Base-by-base conservation (phyloP, 2,113 vertebrate genomes). In the Porphyrio hochstetteri region DNA sequence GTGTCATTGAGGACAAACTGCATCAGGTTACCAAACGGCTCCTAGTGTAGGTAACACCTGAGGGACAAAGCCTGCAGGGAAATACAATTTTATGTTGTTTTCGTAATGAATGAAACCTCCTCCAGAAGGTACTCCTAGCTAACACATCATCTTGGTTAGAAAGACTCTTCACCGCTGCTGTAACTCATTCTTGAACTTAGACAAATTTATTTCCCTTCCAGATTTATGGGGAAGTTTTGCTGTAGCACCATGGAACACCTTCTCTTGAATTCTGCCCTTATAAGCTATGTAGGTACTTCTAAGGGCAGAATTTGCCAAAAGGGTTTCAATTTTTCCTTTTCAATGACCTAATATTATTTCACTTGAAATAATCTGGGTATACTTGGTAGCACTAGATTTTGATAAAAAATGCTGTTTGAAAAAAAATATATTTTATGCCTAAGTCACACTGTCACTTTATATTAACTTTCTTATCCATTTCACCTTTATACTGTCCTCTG, bases 401-500 rank as follows among this genome's bases (percentile, higher is more conserved):
- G 82, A 92, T 96, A 85, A 96, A 94, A 96, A 93, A 85, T 93
- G 89, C 85, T 77, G 69, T 97, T 94, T 97, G 88, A 91, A 96
- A 96, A 53, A 53, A 93, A 76, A 56, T 6, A 64, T 57, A 90
- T 64, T 95, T 93, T 90, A 97, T 96, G 74, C n/a, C 33, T 76
- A 95, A 97, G 82, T 96, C 95, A 95, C 93, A 86, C 79, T 97
- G 94, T 93, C 95, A 95, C 74, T 96, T 98, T 93, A 91, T 79
- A 97, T 97, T 97, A 97, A 71, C 82, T 80, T 90, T 85, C 82
- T 95, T 96, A 94, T 91, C 52, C 63, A 79, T 96, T 96, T 97
- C 94, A 88, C 77, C 88, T 96, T 92, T 92, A 95, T 82, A 33
- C 78, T 92, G 96, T 79, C 93, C 93, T 91, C 78, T 90, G 52